phyloP scores from a whole-genome alignment of 2,888 invertebrate genomes.

The Heliconius charithonia region DNA sequence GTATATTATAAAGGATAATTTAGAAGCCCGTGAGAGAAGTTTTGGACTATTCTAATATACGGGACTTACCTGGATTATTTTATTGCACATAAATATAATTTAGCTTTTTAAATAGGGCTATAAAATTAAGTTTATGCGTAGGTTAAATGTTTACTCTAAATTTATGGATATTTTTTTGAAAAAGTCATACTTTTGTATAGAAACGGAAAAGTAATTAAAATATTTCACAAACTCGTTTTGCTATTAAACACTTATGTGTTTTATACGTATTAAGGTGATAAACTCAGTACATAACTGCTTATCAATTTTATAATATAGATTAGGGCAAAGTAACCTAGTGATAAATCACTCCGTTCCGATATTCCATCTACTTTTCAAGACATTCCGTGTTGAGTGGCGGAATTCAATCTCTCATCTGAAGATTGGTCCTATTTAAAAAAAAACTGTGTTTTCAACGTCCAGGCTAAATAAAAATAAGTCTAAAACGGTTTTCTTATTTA shows the following conservation, averaged over 20 bases:
- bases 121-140: not conserved
- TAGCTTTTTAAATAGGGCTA: not conserved
- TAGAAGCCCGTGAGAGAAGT: slow-evolving; percentile 10
- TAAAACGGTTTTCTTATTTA: not conserved
- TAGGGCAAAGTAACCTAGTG: not conserved
- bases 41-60: not conserved
- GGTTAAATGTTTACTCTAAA: not conserved
- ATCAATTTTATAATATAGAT: no score
- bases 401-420: not conserved
- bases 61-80: slow-evolving; percentile 9
- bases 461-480: not conserved
- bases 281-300: not conserved
- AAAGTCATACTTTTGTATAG: not conserved
- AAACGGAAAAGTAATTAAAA: not conserved
- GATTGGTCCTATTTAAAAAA: not conserved
- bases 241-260: no score
- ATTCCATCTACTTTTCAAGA: no score
- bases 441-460: not conserved
- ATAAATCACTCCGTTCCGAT: not conserved
- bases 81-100: slow-evolving; percentile 5
- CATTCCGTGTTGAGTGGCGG: not conserved
- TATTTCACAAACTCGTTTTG: no score
- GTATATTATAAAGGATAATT: slow-evolving; percentile 24
- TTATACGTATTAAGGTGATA: not conserved
- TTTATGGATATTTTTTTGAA: not conserved